Percentiles rank a stretch among this genome's conserved stretches.
Conservation (phyloP, 2,888 invertebrate genomes). For the Zygothrica quintamaculata region DNA sequence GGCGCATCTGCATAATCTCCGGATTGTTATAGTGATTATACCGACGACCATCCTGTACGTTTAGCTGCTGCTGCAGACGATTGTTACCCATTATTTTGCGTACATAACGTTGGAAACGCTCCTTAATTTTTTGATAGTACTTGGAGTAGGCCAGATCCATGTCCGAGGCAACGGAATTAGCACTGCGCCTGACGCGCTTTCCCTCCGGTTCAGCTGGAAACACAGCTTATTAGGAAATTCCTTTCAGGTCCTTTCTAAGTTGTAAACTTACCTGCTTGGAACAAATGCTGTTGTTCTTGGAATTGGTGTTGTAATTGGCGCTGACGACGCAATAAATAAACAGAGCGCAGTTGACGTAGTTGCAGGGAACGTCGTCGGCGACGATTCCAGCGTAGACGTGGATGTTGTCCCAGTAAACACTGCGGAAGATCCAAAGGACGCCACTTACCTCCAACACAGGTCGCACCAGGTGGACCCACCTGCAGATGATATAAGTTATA, state of each 20-base stretch:
- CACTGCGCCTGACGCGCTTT: constrained; percentile 49
- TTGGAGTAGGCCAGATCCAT: constrained; percentile 81
- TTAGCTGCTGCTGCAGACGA: constrained; percentile 47
- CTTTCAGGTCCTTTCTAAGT: no score
- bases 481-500: constrained; percentile 1
- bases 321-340: constrained; percentile 76
- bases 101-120: constrained; percentile 82
- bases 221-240: neutral
- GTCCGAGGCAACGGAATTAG: constrained; percentile 62
- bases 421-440: constrained; percentile 94
- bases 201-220: neutral
- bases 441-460: constrained; percentile 97
- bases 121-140: constrained; percentile 82
- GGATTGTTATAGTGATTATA: constrained; percentile 72
- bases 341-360: constrained; percentile 78
- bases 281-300: constrained; percentile 42
- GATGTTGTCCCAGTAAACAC: constrained; percentile 94
- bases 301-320: constrained; percentile 67
- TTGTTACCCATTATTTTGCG: constrained; percentile 78
- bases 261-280: constrained; percentile 29
- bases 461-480: constrained; percentile 96
- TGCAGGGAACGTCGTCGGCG: constrained; percentile 86
- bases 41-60: constrained; percentile 71
- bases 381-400: constrained; percentile 92
- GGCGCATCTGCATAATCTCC: constrained; percentile 65